Percentiles rank a stretch among this genome's conserved stretches.
Conservation (phyloP, 2,888 invertebrate genomes). For the Morpho deidamia region DNA sequence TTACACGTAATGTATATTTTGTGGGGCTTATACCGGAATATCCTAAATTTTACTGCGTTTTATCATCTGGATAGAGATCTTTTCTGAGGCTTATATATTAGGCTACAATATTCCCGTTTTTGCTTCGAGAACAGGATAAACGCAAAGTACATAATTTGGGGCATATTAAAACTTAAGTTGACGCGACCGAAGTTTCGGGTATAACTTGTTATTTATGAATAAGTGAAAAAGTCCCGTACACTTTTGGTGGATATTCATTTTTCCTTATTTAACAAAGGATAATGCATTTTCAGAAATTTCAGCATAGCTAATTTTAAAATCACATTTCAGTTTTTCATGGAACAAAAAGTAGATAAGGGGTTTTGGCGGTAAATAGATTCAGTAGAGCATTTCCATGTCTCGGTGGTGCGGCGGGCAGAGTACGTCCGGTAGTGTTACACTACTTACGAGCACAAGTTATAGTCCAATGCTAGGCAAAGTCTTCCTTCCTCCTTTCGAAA, state of each 20-base stretch:
- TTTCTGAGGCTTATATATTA: no score
- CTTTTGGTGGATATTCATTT: no score
- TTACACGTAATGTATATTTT: constrained; percentile 4
- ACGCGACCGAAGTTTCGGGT: no score
- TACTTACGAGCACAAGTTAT: neutral
- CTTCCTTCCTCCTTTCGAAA: neutral
- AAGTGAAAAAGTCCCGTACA: no score
- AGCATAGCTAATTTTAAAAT: constrained; percentile 34
- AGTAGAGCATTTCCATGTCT: constrained; percentile 69
- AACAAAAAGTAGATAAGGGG: constrained; percentile 49
- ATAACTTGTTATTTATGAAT: no score
- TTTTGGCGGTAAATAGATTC: constrained; percentile 61
- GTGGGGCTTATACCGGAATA: neutral
- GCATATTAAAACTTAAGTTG: no score
- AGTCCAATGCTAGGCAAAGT: neutral
- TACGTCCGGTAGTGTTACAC: constrained; percentile 21
- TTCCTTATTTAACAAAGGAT: no score
- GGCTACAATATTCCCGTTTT: no score
- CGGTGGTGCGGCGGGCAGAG: constrained; percentile 36
- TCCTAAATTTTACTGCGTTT: neutral
- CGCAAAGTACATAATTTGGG: no score
- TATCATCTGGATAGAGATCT: no score
- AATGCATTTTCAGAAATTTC: constrained; percentile 18
- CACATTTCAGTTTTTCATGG: constrained; percentile 35
- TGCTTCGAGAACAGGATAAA: no score